Evolutionary conservation across 2,113 vertebrate species (phyloP).

Genomic region (Monopterus albus): DNA sequence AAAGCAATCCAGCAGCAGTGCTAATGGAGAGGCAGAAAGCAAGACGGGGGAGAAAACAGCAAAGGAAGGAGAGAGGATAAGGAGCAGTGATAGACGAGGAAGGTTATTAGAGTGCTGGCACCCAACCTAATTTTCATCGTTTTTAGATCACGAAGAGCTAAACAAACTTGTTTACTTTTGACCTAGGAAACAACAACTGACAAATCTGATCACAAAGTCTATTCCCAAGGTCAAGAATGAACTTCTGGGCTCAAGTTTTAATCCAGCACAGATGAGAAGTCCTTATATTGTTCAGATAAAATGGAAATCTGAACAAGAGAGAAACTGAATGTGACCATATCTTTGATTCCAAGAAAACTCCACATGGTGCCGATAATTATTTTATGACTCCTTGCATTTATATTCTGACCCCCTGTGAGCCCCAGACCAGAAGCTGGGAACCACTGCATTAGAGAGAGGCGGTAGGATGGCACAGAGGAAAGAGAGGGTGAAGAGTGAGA

Average conservation of each 20-base stretch:
- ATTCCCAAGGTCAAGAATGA: not conserved
- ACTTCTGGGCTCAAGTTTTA: not conserved
- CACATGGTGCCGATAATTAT: not conserved
- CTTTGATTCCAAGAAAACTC: not conserved
- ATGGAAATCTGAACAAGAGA: too few species aligned
- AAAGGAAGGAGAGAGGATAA: constrained; percentile 14
- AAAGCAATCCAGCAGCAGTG: constrained; percentile 63
- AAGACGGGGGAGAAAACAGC: constrained; percentile 9
- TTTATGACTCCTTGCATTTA: not conserved
- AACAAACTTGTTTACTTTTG: too few species aligned
- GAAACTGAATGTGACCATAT: too few species aligned
- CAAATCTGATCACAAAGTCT: not conserved
- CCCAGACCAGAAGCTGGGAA: not conserved
- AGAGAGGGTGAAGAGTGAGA: not conserved
- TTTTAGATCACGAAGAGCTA: too few species aligned
- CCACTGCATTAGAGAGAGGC: not conserved
- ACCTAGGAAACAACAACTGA: not conserved
- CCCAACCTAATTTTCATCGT: not conserved
- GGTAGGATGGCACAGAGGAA: too few species aligned
- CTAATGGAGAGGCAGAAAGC: constrained; percentile 40
- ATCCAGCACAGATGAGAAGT: not conserved
- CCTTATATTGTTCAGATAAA: too few species aligned
- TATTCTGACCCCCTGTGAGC: not conserved
- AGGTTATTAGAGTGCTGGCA: not conserved
- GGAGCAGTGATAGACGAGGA: not conserved